A percentile compares a stretch with the other conserved stretches of the same genome.
phyloP scores from a whole-genome alignment of 2,888 invertebrate species.

The Ecliptopera silaceata region DNA sequence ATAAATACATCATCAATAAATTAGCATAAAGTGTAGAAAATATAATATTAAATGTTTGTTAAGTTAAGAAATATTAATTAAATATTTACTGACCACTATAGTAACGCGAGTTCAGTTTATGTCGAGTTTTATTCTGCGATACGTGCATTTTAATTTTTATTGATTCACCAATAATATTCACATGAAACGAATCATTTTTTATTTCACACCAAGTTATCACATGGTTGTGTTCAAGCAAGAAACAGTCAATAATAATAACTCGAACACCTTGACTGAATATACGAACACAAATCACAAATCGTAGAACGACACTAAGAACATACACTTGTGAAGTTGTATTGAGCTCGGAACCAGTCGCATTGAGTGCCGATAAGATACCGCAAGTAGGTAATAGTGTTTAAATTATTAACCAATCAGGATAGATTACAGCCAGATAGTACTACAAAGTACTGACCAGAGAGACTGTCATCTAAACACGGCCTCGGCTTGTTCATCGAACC shows the following conservation, averaged over 20 bases:
- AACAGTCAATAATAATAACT: constrained; percentile 45
- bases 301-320: constrained; percentile 53
- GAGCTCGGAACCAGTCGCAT: constrained; percentile 44
- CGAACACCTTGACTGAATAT: constrained; percentile 46
- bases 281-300: constrained; percentile 50
- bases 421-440: constrained; percentile 31
- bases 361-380: constrained; percentile 67
- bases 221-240: constrained; percentile 23
- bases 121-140: constrained; percentile 19
- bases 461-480: constrained; percentile 54
- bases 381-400: constrained; percentile 43
- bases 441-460: constrained; percentile 58
- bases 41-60: background rate
- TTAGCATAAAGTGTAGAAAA: too few relatives aligned
- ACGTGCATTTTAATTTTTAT: constrained; percentile 25
- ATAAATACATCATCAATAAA: too few relatives aligned
- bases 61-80: background rate
- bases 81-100: constrained; percentile 31
- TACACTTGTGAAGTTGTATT: constrained; percentile 56
- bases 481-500: constrained; percentile 64
- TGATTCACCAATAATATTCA: constrained; percentile 14
- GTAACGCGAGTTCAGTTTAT: constrained; percentile 20
- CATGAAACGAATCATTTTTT: constrained; percentile 24
- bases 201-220: constrained; percentile 26
- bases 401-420: constrained; percentile 49